phyloP scores from a whole-genome alignment of 2,888 invertebrate genomes.

The Imbricaverruca yamaguchii region DNA sequence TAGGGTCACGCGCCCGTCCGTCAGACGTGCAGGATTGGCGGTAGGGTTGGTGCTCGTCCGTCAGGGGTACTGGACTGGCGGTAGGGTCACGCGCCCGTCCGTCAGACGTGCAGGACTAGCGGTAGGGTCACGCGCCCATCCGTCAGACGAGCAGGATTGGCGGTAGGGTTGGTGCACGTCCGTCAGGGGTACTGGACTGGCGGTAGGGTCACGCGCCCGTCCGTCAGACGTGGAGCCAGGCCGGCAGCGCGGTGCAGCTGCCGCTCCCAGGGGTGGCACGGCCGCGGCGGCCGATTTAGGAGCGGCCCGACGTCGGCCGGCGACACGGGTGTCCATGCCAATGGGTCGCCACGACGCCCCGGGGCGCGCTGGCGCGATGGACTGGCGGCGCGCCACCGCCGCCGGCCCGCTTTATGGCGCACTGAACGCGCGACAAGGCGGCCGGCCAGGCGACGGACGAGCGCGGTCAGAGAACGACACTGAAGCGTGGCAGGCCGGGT shows the following conservation, averaged over 20 bases:
- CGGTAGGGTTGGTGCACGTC: neutral
- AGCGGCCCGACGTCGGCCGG: neutral
- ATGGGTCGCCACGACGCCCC: neutral
- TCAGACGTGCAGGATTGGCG: neutral
- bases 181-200: neutral
- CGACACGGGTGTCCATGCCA: neutral
- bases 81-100: neutral
- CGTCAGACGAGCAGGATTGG: too few species aligned
- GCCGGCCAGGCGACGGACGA: neutral
- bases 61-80: neutral
- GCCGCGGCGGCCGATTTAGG: constrained; percentile 2
- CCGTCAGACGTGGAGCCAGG: neutral
- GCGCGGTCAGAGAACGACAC: too few species aligned
- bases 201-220: neutral
- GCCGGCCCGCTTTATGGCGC: neutral
- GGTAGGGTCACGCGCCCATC: too few species aligned
- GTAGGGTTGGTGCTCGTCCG: too few species aligned
- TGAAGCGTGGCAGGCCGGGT: too few species aligned
- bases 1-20: neutral
- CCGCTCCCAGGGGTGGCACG: neutral
- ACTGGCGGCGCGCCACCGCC: neutral
- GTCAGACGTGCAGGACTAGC: too few species aligned
- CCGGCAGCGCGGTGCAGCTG: neutral
- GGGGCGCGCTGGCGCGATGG: neutral
- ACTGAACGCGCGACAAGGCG: neutral